Conservation (phyloP, 1,140 invertebrate genomes). For the Neomicropteryx cornuta region DNA sequence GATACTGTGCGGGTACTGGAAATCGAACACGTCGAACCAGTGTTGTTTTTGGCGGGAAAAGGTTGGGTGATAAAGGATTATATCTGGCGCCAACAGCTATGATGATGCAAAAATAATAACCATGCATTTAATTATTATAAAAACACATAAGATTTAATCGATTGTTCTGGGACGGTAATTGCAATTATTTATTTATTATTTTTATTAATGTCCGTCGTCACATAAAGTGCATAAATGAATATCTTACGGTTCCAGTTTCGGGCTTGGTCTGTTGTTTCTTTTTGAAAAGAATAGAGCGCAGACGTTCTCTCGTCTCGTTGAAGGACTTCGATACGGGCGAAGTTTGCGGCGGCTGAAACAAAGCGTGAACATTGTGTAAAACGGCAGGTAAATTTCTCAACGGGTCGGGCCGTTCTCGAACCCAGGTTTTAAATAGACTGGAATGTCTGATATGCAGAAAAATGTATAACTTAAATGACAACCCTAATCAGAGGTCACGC, state of each 20-base stretch:
- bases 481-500: background rate
- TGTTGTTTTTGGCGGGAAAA: too few species aligned
- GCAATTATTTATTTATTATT: too few species aligned
- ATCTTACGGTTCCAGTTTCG: background rate
- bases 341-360: constrained; percentile 28
- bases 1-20: too few species aligned
- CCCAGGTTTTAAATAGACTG: background rate
- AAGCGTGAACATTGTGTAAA: background rate
- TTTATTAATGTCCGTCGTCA: background rate
- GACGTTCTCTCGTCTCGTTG: constrained; percentile 32
- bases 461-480: background rate
- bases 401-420: background rate
- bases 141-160: too few species aligned
- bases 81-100: too few species aligned
- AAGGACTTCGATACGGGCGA: constrained; percentile 34
- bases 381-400: background rate
- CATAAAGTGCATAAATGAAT: background rate
- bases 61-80: too few species aligned
- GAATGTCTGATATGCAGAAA: too few species aligned
- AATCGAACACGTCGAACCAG: too few species aligned
- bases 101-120: too few species aligned
- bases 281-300: constrained; percentile 33
- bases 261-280: constrained; percentile 31
- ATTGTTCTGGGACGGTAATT: too few species aligned
- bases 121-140: too few species aligned